Conservation (phyloP, 1,140 invertebrate genomes). For the Megalopta genalis region DNA sequence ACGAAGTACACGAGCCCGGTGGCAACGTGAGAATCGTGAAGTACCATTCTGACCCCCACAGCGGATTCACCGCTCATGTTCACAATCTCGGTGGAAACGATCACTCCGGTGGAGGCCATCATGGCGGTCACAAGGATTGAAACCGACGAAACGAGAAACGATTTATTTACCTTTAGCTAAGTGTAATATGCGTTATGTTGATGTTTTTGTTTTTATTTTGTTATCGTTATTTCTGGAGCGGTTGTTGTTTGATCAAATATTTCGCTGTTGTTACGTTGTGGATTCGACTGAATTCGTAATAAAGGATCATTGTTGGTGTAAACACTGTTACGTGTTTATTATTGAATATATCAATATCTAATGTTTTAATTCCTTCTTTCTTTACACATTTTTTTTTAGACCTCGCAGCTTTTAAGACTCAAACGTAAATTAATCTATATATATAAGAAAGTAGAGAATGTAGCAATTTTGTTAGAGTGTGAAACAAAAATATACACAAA, state of each 20-base stretch:
- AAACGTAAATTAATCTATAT: too few species aligned
- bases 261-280: not conserved
- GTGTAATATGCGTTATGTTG: not conserved
- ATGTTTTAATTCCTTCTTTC: too few species aligned
- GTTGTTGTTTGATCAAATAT: not conserved
- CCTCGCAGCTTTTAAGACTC: too few species aligned
- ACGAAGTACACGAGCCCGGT: slow-evolving; percentile 72
- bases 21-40: slow-evolving; percentile 73
- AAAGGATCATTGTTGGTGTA: not conserved
- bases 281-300: not conserved
- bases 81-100: slow-evolving; percentile 75
- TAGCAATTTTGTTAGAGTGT: too few species aligned
- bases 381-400: too few species aligned
- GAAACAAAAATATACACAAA: too few species aligned
- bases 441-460: too few species aligned
- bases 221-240: not conserved
- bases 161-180: not conserved
- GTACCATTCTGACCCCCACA: slow-evolving; percentile 72
- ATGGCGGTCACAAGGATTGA: slow-evolving; percentile 39
- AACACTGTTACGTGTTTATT: too few species aligned
- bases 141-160: not conserved
- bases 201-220: not conserved
- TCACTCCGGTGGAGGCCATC: slow-evolving; percentile 56
- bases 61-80: slow-evolving; percentile 71
- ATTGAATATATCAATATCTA: too few species aligned